Evolutionary conservation across 2,888 invertebrate genomes (phyloP), one percentile per base, ranked within the genome.

Genomic region (Exocentrus adspersus): DNA sequence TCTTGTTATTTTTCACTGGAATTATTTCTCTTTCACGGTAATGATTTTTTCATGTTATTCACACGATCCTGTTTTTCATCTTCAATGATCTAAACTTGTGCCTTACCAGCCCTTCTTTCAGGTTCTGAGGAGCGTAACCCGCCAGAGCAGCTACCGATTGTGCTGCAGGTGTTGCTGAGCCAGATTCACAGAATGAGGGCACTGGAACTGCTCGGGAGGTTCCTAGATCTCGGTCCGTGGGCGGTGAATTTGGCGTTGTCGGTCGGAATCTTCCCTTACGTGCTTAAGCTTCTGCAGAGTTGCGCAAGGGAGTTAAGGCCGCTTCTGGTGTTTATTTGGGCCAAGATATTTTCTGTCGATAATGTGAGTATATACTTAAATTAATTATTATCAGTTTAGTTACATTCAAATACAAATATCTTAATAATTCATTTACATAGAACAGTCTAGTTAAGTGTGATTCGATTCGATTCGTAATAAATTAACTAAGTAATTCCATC

Each of bases 221-320:
- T 98, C 85, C 87, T 99, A 64, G 97, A 99, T 83, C 88, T 98
- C 66, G 99, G 99, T 43, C 91, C 93, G 0, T 94, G 94, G 94
- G 98, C 98, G 10, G 98, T 98, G 45, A 95, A 95, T 83, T 86
- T 97, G 72, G 97, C 98, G 56, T 87, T 99, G 19, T 94, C 94
- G 58, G 99, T 99, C 46, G 98, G 99, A 73, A 98, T 99, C 80
- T 99, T 98, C 84, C 99, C 99, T 0, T 99, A 99, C 83, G 97
- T 99, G 75, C 87, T 99, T 59, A 98, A 98, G 84, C 85, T 99
- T 73, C 86, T 99, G 75, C 98, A 99, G 84, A 97, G 97, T 75
- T 93, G 93, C 68, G 97, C 97, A 2, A 88, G 90, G 74, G 98
- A 99, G 82, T 85, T 99, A 72, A 87, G 97, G 62, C 94, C 97